A percentile compares a stretch with the other conserved stretches of the same genome.
These are phyloP conservation scores for Sesia bembeciformis DNA, from an alignment of 2,888 invertebrate genomes.

Conservation along the genomic window DNA sequence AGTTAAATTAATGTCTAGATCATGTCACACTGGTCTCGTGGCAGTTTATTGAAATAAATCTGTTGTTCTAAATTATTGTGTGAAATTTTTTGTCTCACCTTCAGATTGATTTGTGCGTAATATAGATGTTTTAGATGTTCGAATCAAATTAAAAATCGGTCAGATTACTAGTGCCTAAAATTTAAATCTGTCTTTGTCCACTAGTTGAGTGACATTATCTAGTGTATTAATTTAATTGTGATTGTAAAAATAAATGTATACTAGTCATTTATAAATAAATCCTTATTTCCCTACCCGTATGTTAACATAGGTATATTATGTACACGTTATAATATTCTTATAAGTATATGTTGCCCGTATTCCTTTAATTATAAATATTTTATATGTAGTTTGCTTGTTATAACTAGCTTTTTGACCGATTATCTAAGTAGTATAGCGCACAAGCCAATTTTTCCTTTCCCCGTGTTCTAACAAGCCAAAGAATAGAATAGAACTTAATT, in stretches of 20 bases:
- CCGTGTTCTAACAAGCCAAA: slow-evolving; percentile 16
- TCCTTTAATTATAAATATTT: not conserved
- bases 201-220: slow-evolving; percentile 69
- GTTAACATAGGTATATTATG: not conserved
- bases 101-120: slow-evolving; percentile 57
- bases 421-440: slow-evolving; percentile 66
- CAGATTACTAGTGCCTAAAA: slow-evolving; percentile 53
- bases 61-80: slow-evolving; percentile 67
- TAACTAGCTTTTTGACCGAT: slow-evolving; percentile 70
- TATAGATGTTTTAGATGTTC: slow-evolving; percentile 14
- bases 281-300: slow-evolving; percentile 34
- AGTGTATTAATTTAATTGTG: slow-evolving; percentile 70
- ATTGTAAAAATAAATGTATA: slow-evolving; percentile 54
- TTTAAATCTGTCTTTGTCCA: slow-evolving; percentile 31
- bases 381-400: not conserved
- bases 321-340: not conserved
- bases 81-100: slow-evolving; percentile 63
- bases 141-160: slow-evolving; percentile 43
- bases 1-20: slow-evolving; percentile 75
- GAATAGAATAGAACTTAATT: not conserved
- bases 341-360: not conserved
- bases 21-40: slow-evolving; percentile 74
- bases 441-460: slow-evolving; percentile 40
- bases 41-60: slow-evolving; percentile 74
- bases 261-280: slow-evolving; percentile 61